Evolutionary conservation across 2,113 vertebrate species (phyloP), one percentile per base, ranked within the genome.

Genomic region (Macroglossus sobrinus): DNA sequence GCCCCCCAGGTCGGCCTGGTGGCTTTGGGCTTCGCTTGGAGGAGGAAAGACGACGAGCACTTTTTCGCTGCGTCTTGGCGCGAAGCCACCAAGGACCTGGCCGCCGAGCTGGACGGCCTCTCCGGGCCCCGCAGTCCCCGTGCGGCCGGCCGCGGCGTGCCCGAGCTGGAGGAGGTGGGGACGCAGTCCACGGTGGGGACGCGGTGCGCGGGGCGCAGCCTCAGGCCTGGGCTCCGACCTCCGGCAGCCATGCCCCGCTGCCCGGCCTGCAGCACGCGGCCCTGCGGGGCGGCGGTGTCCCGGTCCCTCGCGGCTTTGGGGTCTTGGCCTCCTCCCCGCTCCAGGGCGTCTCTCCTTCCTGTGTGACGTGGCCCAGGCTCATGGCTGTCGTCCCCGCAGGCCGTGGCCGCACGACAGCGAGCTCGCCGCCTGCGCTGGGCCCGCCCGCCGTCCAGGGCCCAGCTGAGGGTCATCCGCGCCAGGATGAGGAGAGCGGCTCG

Each of bases 391-490:
- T 68, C 47, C 24, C 7, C 45, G 19, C 97, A 99, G 99, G 97
- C 98, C 40, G 90, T 99, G 33, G 97, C 90, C 53, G 97, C 98
- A 55, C 98, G 99, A 35, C 98, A 92, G 55, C 98, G 97, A 93
- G 97, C 97, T 10, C 98, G 99, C 1, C 98, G 96, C 89, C 98
- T 99, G 55, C 98, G 97, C 61, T 93, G 99, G 26, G 98, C 98
- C 0, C 96, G 80, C 5, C 99, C 99, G 0, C 98, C 98, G 0
- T 96, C 97, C 69, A 90, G 53, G 12, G 96, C 93, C 50, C 98
- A 98, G 89, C 97, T 99, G 81, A 98, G 96, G 94, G 82, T 50
- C 74, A 82, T 63, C 63, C 97, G 95, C 43, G 61, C 85, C 3
- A 98, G 89, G 75, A 98, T 97, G 81, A 98, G 96, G 81, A 99